Conservation (phyloP, 2,113 vertebrate species). For the Callorhinus ursinus region DNA sequence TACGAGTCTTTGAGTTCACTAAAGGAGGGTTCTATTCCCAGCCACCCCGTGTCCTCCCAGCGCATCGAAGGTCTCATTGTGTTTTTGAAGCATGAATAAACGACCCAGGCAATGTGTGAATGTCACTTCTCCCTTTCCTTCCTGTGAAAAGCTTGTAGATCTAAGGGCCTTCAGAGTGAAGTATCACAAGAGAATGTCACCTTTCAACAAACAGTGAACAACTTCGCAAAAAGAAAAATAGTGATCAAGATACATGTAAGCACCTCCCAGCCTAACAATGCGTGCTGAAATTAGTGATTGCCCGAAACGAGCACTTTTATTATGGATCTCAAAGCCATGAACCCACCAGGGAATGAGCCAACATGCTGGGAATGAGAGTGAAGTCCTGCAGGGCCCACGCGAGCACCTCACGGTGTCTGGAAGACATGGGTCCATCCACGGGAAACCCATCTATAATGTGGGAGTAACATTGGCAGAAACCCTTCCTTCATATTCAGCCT, state of each 20-base stretch:
- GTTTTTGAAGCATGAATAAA: neutral
- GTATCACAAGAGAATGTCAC: neutral
- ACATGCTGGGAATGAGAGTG: neutral
- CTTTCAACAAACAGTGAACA: slow-evolving; percentile 29
- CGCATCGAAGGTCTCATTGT: neutral
- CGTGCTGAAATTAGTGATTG: neutral
- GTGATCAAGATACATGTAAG: neutral
- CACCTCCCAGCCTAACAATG: fast-evolving
- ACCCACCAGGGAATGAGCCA: neutral
- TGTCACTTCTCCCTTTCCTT: slow-evolving; percentile 1
- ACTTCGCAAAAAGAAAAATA: neutral
- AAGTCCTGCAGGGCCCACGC: fast-evolving
- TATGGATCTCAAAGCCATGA: neutral
- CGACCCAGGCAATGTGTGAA: neutral
- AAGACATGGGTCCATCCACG: fast-evolving
- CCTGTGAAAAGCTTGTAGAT: neutral
- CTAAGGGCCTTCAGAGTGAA: neutral
- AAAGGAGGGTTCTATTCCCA: fast-evolving
- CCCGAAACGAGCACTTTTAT: neutral
- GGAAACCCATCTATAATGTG: fast-evolving
- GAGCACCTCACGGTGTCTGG: neutral
- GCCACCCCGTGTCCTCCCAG: neutral
- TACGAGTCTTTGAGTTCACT: neutral
- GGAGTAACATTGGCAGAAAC: neutral
- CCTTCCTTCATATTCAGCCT: neutral